Conservation (phyloP, 2,888 invertebrate species). For the Micropterix aruncella region DNA sequence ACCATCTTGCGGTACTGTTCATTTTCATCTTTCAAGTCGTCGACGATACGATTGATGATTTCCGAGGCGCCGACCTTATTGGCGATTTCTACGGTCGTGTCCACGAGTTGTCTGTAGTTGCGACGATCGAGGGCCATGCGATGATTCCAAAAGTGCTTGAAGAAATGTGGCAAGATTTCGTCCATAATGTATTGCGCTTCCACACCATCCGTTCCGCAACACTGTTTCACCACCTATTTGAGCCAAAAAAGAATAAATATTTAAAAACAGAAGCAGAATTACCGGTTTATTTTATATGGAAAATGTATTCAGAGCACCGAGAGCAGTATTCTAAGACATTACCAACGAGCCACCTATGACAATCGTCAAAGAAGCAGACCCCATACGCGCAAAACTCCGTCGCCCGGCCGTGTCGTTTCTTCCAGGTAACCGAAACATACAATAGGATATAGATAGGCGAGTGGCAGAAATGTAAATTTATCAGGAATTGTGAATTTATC, state of each 20-base stretch:
- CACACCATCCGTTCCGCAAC: constrained; percentile 99
- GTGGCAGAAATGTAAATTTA: too few relatives aligned
- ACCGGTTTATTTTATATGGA: too few relatives aligned
- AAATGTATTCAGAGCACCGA: too few relatives aligned
- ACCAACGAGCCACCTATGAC: too few relatives aligned
- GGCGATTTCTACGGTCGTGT: constrained; percentile 99
- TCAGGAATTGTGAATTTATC: too few relatives aligned
- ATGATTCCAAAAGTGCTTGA: constrained; percentile 99
- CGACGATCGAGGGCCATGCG: constrained; percentile 97
- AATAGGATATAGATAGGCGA: too few relatives aligned
- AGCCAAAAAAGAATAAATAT: constrained; percentile 12
- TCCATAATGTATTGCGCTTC: constrained; percentile 99
- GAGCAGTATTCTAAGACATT: too few relatives aligned
- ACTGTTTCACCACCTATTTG: constrained; percentile 99
- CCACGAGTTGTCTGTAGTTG: constrained; percentile 95
- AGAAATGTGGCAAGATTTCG: constrained; percentile 96
- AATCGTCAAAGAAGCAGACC: too few relatives aligned
- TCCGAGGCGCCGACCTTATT: constrained; percentile 99
- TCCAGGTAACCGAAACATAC: too few relatives aligned
- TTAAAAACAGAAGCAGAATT: too few relatives aligned
- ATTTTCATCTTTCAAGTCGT: constrained; percentile 98
- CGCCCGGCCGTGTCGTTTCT: too few relatives aligned
- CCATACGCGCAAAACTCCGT: too few relatives aligned
- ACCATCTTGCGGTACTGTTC: constrained; percentile 99
- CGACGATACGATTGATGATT: constrained; percentile 96